These are phyloP conservation scores for Andrena cerasifolii DNA, from an alignment of 1,140 invertebrate genomes.

Conservation along the genomic window DNA sequence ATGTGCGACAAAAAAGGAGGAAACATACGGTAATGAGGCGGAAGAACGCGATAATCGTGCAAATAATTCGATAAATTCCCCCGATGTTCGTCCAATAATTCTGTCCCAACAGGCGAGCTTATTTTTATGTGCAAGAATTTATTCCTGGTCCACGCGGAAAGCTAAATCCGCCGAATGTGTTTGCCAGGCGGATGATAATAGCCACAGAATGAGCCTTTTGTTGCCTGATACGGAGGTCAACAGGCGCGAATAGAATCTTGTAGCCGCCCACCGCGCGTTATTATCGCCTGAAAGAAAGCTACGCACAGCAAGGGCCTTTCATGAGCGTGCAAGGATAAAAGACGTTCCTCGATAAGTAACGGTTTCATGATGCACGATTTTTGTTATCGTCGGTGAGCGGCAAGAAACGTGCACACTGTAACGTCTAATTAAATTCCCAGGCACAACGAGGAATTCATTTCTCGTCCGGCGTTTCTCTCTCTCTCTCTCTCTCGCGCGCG, in stretches of 20 bases:
- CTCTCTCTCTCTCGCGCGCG: no score
- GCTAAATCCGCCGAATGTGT: constrained; percentile 64
- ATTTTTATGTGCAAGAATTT: constrained; percentile 49
- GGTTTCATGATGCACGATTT: constrained; percentile 28
- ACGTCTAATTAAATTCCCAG: constrained; percentile 37
- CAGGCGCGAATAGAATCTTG: constrained; percentile 68
- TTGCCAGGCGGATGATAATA: constrained; percentile 74
- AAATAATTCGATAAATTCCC: no score
- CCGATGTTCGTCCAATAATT: neutral
- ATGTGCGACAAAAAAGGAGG: neutral
- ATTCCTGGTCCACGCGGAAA: constrained; percentile 54
- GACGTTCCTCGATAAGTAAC: constrained; percentile 51
- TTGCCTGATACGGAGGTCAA: constrained; percentile 69
- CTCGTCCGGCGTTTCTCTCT: neutral
- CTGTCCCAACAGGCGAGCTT: neutral
- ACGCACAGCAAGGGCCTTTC: constrained; percentile 55
- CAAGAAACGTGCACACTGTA: constrained; percentile 30
- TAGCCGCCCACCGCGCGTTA: constrained; percentile 54
- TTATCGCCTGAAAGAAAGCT: constrained; percentile 65
- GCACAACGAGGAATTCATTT: constrained; percentile 20
- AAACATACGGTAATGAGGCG: neutral
- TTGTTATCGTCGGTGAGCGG: constrained; percentile 4
- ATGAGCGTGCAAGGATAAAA: constrained; percentile 56
- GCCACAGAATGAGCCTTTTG: constrained; percentile 76
- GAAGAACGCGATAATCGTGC: neutral